These are phyloP conservation scores for Pachycephala philippinensis DNA, from an alignment of 2,113 vertebrate species.

Conservation along the genomic window DNA sequence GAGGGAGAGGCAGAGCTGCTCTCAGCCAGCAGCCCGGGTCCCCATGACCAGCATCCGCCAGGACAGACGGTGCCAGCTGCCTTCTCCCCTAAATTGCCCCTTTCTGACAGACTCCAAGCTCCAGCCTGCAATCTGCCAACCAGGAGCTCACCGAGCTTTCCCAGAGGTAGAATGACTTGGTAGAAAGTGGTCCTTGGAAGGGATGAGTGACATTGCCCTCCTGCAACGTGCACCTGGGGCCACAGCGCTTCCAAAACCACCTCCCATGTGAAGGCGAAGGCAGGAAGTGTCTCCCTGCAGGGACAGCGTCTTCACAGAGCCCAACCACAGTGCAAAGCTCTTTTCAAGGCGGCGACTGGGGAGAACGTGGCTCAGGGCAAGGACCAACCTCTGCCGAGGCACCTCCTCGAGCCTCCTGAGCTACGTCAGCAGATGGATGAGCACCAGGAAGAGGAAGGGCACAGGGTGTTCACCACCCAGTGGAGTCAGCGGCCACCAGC, in stretches of 20 bases:
- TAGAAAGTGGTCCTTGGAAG: neutral
- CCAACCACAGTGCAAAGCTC: neutral
- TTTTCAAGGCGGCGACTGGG: neutral
- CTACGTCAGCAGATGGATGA: accelerated
- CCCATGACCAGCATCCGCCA: accelerated
- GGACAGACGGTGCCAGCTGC: neutral
- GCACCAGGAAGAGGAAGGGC: neutral
- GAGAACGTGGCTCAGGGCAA: neutral
- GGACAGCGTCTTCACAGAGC: neutral
- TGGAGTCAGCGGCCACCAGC: accelerated
- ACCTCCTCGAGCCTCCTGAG: neutral
- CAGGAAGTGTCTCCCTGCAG: neutral
- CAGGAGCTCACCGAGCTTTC: neutral
- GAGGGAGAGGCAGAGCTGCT: neutral
- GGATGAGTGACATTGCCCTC: neutral
- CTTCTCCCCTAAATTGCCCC: neutral
- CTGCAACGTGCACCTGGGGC: accelerated
- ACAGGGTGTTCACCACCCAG: neutral
- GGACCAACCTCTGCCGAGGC: neutral
- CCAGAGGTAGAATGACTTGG: neutral
- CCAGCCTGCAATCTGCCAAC: neutral
- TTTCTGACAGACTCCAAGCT: neutral
- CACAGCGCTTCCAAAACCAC: neutral
- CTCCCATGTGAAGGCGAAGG: neutral
- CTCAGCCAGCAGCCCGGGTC: neutral